Conservation (phyloP, 1,140 invertebrate species). For the Listronotus oregonensis region DNA sequence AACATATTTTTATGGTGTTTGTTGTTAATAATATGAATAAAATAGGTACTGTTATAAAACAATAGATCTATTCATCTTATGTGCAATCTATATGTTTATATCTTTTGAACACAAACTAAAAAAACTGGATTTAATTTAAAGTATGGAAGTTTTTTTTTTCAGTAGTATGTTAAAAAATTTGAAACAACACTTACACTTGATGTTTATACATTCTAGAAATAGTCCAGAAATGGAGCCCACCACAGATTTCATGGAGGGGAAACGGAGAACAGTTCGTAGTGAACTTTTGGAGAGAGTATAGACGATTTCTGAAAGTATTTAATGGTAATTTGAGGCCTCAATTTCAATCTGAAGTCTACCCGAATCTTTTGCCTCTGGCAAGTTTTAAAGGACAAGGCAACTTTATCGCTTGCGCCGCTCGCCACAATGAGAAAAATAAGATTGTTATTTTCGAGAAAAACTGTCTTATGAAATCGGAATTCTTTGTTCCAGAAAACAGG, state of each 20-base stretch:
- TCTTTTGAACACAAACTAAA: too few relatives aligned
- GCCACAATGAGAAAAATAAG: constrained; percentile 15
- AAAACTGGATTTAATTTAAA: too few relatives aligned
- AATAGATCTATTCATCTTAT: too few relatives aligned
- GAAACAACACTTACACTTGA: too few relatives aligned
- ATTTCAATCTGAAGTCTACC: constrained; percentile 33
- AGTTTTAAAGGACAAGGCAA: constrained; percentile 41
- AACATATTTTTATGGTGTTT: too few relatives aligned
- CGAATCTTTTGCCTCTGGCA: constrained; percentile 31
- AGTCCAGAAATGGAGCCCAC: constrained; percentile 15
- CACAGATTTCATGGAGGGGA: constrained; percentile 43
- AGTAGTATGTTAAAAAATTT: too few relatives aligned
- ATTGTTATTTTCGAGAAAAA: constrained; percentile 48
- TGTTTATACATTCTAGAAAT: constrained; percentile 18
- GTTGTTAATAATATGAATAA: too few relatives aligned
- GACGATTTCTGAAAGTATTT: constrained; percentile 42
- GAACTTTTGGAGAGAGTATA: constrained; percentile 37
- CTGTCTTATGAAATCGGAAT: constrained; percentile 37
- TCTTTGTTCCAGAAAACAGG: constrained; percentile 24
- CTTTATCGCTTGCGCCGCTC: constrained; percentile 38
- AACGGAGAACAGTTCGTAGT: constrained; percentile 46
- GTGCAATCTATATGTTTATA: too few relatives aligned
- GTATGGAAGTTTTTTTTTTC: too few relatives aligned
- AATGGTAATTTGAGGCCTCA: constrained; percentile 27
- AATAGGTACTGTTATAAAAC: too few relatives aligned